phyloP scores from a whole-genome alignment of 2,888 invertebrate genomes.

The Keiferia lycopersicella region DNA sequence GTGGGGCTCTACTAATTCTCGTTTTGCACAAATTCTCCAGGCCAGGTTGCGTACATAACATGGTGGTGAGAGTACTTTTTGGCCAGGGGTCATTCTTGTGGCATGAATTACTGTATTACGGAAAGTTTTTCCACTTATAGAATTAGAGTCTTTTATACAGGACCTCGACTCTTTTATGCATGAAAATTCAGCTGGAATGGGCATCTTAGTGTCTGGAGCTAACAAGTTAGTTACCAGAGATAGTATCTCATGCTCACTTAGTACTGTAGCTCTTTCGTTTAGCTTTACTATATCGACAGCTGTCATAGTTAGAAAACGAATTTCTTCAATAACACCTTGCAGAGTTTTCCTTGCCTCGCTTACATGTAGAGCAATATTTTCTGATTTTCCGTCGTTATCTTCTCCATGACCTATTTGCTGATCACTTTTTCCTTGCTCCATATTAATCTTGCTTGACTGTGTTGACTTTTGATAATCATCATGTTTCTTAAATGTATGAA shows the following conservation, averaged over 20 bases:
- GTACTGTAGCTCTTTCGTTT: not conserved
- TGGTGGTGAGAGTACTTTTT: no score
- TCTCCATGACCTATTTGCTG: not conserved
- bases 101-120: not conserved
- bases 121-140: not conserved
- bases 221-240: not conserved
- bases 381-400: not conserved
- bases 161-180: not conserved
- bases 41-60: no score
- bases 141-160: no score
- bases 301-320: not conserved
- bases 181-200: not conserved
- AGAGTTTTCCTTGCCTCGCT: not conserved
- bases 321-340: not conserved
- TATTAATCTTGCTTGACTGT: not conserved
- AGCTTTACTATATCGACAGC: not conserved
- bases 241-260: not conserved
- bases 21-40: no score
- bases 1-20: no score
- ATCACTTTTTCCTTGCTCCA: not conserved
- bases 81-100: not conserved
- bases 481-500: not conserved
- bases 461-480: not conserved
- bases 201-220: not conserved
- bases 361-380: not conserved